A percentile compares a stretch with the other conserved stretches of the same genome.
phyloP scores from a whole-genome alignment of 2,888 invertebrate species.

The Pachymerium ferrugineum region DNA sequence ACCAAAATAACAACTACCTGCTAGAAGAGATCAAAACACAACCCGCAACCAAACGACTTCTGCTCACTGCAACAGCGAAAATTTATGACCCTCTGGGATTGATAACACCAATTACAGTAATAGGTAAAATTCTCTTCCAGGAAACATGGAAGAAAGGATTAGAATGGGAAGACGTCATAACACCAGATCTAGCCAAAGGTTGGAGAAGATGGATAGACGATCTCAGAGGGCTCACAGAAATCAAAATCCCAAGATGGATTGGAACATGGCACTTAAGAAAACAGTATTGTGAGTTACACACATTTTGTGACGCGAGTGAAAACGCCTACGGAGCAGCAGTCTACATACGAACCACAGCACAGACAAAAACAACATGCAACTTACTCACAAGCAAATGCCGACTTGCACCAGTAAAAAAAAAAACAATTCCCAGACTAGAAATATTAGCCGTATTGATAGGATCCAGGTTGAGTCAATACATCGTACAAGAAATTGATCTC shows the following conservation, averaged over 20 bases:
- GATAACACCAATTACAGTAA: not conserved
- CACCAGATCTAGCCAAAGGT: not conserved
- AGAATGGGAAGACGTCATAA: not conserved
- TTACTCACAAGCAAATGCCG: not conserved
- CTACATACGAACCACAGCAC: not conserved
- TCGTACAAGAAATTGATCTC: not conserved
- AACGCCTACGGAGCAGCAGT: conserved; percentile 16
- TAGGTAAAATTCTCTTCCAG: conserved; percentile 24
- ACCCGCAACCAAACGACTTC: not conserved
- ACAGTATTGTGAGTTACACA: not conserved
- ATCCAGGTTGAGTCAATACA: not conserved
- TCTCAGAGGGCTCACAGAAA: not conserved
- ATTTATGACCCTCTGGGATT: not conserved
- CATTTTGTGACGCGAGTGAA: conserved; percentile 25
- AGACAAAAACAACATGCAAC: not conserved
- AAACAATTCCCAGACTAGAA: conserved; percentile 28
- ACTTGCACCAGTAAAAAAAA: not conserved
- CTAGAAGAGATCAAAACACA: not conserved
- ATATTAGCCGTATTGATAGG: not conserved
- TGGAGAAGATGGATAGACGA: not conserved
- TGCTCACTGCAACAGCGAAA: not conserved
- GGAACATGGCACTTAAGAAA: not conserved
- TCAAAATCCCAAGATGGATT: not conserved
- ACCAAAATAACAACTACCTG: not conserved
- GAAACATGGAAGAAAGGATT: conserved; percentile 21